Base-by-base conservation (phyloP, 2,113 vertebrate genomes). In the Anthoscopus minutus region DNA sequence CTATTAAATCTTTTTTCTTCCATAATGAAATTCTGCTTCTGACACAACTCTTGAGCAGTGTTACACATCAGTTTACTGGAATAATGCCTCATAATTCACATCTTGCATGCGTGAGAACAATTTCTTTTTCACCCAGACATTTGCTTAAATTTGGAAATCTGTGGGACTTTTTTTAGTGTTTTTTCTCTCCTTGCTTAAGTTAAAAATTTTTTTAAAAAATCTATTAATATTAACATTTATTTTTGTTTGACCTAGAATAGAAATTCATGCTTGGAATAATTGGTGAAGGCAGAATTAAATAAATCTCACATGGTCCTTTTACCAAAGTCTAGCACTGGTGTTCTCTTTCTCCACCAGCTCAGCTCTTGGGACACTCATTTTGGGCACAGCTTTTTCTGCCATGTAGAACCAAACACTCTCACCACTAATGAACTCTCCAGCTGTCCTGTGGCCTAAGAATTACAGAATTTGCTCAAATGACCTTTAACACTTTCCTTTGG, bases 111-210 rank as follows among this genome's bases (percentile, higher is more conserved):
- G 21, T 24, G 28, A 76, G 35, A 90, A n/a, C 5, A 64, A 2
- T 4, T 71, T 6, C 0, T 25, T 53, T 89, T 78, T 44, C 5
- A 3, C 4, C 4, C 20, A 57, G 16, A 48, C 6, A 44, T 66
- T 64, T 18, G 15, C 42, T 51, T 33, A 15, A 37, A 71, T 82
- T 74, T 72, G 33, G 51, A 72, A 77, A 35, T 24, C 3, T 42
- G 14, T 0, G 3, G 4, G 8, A 11, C 4, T 2, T 22, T 37
- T 28, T 21, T 9, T 9, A 4, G 4, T 27, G 3, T 0, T 9
- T 33, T 23, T 17, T 14, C 5, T 1, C 2, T 3, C 4, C 5
- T 42, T 70, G 8, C 14, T 42, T 66, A 86, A 71, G 54, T 73
- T 12, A 60, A 81, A 72, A 57, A 33, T 27, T 25, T 31, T 66